Conservation (phyloP, 1,140 invertebrate species). For the Zaprionus nigranus region DNA sequence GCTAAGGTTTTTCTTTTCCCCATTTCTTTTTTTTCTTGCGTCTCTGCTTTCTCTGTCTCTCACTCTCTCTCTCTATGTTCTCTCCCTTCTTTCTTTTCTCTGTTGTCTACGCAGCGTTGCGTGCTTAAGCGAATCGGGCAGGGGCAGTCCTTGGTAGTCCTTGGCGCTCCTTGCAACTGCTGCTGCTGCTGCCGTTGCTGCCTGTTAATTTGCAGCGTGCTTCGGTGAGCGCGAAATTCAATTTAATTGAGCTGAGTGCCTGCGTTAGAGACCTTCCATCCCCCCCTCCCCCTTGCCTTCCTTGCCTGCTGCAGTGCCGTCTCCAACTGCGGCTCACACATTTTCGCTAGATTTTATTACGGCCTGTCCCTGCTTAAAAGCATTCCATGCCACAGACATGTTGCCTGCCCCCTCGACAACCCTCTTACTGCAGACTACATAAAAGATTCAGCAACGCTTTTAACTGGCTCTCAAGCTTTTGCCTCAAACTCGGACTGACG, state of each 20-base stretch:
- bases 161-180: constrained; percentile 40
- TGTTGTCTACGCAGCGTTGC: constrained; percentile 68
- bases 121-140: constrained; percentile 79
- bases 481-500: not conserved
- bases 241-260: constrained; percentile 83
- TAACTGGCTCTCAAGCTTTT: constrained; percentile 74
- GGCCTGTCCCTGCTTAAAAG: constrained; percentile 74
- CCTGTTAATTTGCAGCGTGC: constrained; percentile 80
- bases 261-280: constrained; percentile 21
- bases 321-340: constrained; percentile 63
- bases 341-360: constrained; percentile 78
- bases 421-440: constrained; percentile 54
- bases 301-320: too few relatives aligned
- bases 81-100: constrained; percentile 22
- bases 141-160: constrained; percentile 48
- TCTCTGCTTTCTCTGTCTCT: not conserved
- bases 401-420: constrained; percentile 27
- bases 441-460: constrained; percentile 83
- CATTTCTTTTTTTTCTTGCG: not conserved
- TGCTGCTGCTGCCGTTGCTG: constrained; percentile 40
- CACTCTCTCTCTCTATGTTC: constrained; percentile 1
- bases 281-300: not conserved
- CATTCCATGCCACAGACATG: constrained; percentile 61
- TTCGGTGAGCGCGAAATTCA: constrained; percentile 82
- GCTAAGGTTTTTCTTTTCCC: constrained; percentile 43